A percentile compares a stretch with the other conserved stretches of the same genome.
These are phyloP conservation scores for Didymodactylos carnosus DNA, from an alignment of 2,888 invertebrate species.

Conservation along the genomic window DNA sequence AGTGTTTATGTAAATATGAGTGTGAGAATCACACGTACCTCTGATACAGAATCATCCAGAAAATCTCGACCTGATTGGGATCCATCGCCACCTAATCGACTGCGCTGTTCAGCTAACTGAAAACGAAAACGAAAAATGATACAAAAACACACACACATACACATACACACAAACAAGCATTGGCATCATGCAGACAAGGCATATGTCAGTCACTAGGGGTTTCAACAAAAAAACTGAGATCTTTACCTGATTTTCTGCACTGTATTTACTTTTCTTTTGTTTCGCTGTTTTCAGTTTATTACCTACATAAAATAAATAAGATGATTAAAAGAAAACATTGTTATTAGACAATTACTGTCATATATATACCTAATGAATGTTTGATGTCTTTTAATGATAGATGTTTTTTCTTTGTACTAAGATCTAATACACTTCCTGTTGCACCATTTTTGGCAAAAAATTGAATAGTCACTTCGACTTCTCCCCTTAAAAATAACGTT, in stretches of 20 bases:
- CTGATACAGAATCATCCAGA: neutral
- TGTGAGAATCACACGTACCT: no score
- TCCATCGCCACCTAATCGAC: neutral
- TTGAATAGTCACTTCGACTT: conserved; percentile 27
- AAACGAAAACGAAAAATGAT: neutral
- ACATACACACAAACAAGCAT: no score
- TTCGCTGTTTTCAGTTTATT: neutral
- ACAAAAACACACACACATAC: no score
- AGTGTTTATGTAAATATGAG: no score
- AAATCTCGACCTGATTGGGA: neutral
- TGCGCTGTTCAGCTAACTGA: neutral
- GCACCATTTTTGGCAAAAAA: conserved; percentile 22
- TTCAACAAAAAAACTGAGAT: no score
- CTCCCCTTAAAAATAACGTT: no score
- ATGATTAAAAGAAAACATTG: neutral
- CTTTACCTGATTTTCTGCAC: neutral
- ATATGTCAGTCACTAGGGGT: no score
- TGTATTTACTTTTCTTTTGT: neutral
- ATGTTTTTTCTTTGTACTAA: conserved; percentile 5
- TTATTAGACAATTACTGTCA: no score
- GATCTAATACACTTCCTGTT: conserved; percentile 10
- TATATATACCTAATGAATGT: neutral
- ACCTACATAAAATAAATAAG: neutral
- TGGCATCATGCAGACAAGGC: no score
- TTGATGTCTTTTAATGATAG: conserved; percentile 5